Evolutionary conservation across 2,113 vertebrate genomes (phyloP).

Genomic region (Columba livia): DNA sequence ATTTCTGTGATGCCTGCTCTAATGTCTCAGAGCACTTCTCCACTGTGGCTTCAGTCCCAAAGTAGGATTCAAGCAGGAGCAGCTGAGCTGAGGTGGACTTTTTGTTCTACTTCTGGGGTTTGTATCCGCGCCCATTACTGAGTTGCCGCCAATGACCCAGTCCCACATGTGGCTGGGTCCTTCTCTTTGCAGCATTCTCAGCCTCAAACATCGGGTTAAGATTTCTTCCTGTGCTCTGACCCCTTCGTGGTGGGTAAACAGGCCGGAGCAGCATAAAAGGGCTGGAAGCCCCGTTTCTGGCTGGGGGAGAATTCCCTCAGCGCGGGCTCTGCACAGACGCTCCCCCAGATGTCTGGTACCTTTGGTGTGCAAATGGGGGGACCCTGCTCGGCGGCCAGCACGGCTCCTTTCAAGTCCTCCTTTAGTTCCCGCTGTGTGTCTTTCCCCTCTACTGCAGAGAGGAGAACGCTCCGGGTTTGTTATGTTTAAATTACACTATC

Average conservation of each 20-base stretch:
- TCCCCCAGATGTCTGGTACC: constrained; percentile 55
- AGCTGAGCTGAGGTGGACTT: neutral
- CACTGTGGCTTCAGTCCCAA: neutral
- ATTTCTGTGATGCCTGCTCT: neutral
- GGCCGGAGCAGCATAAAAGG: constrained; percentile 34
- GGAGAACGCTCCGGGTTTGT: constrained; percentile 42
- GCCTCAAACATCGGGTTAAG: constrained; percentile 15
- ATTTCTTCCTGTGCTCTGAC: constrained; percentile 62
- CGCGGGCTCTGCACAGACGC: neutral
- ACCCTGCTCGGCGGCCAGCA: constrained; percentile 33
- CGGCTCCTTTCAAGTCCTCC: constrained; percentile 43
- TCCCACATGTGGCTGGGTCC: neutral
- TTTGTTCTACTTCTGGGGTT: neutral
- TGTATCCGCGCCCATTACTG: rapidly evolving
- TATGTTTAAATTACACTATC: constrained; percentile 43
- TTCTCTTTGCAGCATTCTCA: neutral
- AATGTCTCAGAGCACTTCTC: neutral
- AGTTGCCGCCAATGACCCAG: neutral
- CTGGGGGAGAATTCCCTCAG: constrained; percentile 18
- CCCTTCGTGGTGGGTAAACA: constrained; percentile 39
- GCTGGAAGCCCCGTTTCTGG: neutral
- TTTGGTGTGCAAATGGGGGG: constrained; percentile 63
- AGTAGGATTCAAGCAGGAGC: neutral
- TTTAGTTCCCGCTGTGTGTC: constrained; percentile 42
- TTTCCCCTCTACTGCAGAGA: constrained; percentile 48